Percentiles rank a stretch among this genome's conserved stretches.
These are phyloP conservation scores for Planococcus citri DNA, from an alignment of 1,140 invertebrate species.

Conservation along the genomic window DNA sequence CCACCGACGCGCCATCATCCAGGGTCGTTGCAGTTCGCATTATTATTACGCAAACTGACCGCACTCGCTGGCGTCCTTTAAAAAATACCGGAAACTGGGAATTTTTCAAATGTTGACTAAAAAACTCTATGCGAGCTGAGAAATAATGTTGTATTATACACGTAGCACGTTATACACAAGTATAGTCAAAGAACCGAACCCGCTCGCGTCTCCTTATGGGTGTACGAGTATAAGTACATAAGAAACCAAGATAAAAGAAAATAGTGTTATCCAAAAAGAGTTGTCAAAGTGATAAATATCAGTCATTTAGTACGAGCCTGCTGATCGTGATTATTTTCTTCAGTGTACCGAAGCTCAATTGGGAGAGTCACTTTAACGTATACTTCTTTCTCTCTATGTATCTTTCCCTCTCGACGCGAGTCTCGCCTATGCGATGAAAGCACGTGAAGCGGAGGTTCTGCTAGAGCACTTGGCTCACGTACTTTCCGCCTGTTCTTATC, in stretches of 20 bases:
- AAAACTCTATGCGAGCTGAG: neutral
- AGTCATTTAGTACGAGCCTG: slow-evolving; percentile 1
- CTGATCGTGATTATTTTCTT: neutral
- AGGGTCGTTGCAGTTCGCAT: no score
- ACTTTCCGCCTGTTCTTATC: neutral
- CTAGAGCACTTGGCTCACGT: slow-evolving; percentile 5
- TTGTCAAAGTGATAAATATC: slow-evolving; percentile 7
- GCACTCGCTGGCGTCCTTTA: neutral
- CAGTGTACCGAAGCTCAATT: neutral
- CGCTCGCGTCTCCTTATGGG: no score
- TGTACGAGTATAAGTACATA: neutral
- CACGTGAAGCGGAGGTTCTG: neutral
- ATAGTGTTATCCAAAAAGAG: slow-evolving; percentile 1
- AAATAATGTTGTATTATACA: no score
- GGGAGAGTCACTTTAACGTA: neutral
- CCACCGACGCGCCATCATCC: neutral
- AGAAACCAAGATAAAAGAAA: neutral
- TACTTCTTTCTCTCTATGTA: no score
- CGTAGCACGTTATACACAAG: no score
- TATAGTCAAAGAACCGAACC: no score
- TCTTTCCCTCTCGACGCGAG: neutral
- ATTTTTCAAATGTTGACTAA: neutral
- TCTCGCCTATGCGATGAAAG: neutral
- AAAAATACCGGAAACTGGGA: neutral
- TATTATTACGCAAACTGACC: neutral